Percentiles rank a stretch among this genome's conserved stretches.
Conservation (phyloP, 2,888 invertebrate species). For the Prosopocoilus inquinatus region DNA sequence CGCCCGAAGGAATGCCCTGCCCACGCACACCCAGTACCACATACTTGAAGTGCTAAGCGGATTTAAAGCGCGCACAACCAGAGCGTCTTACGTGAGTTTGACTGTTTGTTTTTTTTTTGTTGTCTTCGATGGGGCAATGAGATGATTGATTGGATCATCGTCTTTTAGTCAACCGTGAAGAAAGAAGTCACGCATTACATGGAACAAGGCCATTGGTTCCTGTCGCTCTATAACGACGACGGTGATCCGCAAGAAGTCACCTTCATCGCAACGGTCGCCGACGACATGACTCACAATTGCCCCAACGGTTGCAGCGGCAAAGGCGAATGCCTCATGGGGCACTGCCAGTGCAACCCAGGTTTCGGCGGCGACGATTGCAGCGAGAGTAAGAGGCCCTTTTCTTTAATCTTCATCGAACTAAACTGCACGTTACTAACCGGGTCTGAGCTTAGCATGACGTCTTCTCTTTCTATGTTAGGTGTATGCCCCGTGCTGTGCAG, state of each 20-base stretch:
- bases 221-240: slow-evolving; percentile 94
- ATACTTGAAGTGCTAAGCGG: slow-evolving; percentile 91
- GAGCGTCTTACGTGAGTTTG: slow-evolving; percentile 81
- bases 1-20: slow-evolving; percentile 88
- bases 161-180: slow-evolving; percentile 72
- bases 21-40: slow-evolving; percentile 96
- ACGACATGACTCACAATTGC: slow-evolving; percentile 93
- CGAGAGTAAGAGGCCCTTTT: slow-evolving; percentile 68
- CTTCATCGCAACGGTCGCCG: slow-evolving; percentile 79
- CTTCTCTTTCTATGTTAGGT: slow-evolving; percentile 55
- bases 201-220: slow-evolving; percentile 95
- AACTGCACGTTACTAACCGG: slow-evolving; percentile 7
- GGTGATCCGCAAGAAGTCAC: slow-evolving; percentile 86
- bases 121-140: slow-evolving; percentile 6
- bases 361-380: slow-evolving; percentile 96
- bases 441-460: slow-evolving; percentile 32
- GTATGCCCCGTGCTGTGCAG: slow-evolving; percentile 96
- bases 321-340: slow-evolving; percentile 92
- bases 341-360: slow-evolving; percentile 95
- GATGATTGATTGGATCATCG: not conserved
- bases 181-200: slow-evolving; percentile 93
- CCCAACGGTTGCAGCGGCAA: slow-evolving; percentile 95
- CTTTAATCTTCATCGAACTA: not conserved
- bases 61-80: slow-evolving; percentile 79
- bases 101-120: not conserved